Evolutionary conservation across 2,797 vertebrate species (phyloP).

Genomic region (Eulemur coronatus): DNA sequence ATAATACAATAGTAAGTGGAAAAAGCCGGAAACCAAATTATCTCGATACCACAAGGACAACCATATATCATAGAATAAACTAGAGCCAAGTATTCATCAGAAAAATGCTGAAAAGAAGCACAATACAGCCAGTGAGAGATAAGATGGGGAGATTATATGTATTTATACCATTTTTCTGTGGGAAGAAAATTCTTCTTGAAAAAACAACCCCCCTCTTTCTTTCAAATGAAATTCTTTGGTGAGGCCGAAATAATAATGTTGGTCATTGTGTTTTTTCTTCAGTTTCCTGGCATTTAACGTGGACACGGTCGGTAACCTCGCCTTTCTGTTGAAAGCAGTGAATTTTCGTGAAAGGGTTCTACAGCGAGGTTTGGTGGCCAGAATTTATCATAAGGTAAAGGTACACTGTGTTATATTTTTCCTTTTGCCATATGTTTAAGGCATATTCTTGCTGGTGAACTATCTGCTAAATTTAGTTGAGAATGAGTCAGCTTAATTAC

Average conservation of each 20-base stretch:
- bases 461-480: background rate
- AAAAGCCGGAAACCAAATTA: background rate
- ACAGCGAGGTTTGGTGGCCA: slow-evolving; percentile 78
- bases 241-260: background rate
- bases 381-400: slow-evolving; percentile 84
- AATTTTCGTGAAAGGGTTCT: slow-evolving; percentile 81
- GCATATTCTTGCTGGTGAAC: background rate
- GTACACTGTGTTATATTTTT: background rate
- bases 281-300: slow-evolving; percentile 80
- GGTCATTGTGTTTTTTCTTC: background rate
- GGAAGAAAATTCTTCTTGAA: background rate
- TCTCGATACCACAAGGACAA: background rate
- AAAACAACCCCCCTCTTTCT: background rate
- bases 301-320: slow-evolving; percentile 75
- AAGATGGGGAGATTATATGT: fast-evolving
- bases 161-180: background rate
- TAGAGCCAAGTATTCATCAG: background rate
- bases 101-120: background rate
- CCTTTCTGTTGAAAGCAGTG: slow-evolving; percentile 83
- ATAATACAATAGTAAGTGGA: background rate
- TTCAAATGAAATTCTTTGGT: background rate
- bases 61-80: background rate
- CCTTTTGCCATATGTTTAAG: background rate
- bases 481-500: background rate
- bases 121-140: background rate